phyloP scores from a whole-genome alignment of 2,888 invertebrate species.

The Xestoiulus laeticollis region DNA sequence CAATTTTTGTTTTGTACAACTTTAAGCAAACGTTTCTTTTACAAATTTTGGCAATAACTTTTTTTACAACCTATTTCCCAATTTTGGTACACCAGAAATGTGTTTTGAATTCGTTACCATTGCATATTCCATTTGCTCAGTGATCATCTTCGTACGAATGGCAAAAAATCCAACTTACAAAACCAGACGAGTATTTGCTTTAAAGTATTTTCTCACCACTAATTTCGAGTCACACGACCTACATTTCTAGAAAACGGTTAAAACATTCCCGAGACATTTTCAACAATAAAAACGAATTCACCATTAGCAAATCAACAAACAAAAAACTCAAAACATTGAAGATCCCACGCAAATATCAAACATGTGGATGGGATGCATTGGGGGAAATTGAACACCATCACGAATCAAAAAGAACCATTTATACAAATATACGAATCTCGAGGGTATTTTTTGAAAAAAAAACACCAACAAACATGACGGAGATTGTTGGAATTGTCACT shows the following conservation, averaged over 20 bases:
- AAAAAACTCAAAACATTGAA: neutral
- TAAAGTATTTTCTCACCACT: neutral
- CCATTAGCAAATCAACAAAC: neutral
- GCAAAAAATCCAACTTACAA: neutral
- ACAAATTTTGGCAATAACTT: too few relatives aligned
- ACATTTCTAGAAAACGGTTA: neutral
- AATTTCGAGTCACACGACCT: neutral
- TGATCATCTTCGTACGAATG: neutral
- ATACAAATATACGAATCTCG: constrained; percentile 1
- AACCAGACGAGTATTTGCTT: neutral
- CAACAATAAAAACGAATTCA: neutral
- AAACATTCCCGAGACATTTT: neutral
- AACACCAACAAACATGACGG: neutral
- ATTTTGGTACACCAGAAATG: neutral
- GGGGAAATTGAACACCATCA: neutral
- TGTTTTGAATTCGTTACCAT: neutral
- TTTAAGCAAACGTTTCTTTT: too few relatives aligned
- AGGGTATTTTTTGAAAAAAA: constrained; percentile 18
- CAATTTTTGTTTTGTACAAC: too few relatives aligned
- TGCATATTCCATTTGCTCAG: neutral
- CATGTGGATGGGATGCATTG: neutral
- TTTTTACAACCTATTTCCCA: too few relatives aligned
- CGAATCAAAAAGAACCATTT: constrained; percentile 1
- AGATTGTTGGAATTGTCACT: neutral
- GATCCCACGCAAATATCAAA: neutral